These are phyloP conservation scores for Sigmodon hispidus DNA, from an alignment of 2,113 vertebrate species.

Conservation along the genomic window DNA sequence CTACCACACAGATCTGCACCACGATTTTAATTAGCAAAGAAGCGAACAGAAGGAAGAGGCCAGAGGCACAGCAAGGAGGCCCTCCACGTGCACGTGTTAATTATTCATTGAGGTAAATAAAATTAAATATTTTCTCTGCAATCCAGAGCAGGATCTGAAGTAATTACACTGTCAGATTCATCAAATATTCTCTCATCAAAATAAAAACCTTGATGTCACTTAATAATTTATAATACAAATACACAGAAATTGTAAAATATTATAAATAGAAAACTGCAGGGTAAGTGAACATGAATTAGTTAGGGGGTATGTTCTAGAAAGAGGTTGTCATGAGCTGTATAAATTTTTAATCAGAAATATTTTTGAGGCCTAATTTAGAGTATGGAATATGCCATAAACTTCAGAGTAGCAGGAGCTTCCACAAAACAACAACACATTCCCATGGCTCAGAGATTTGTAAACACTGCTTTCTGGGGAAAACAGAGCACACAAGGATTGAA, in stretches of 20 bases:
- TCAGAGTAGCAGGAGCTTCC: slow-evolving; percentile 77
- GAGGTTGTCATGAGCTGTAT: slow-evolving; percentile 88
- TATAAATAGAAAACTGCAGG: slow-evolving; percentile 90
- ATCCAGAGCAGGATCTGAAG: slow-evolving; percentile 90
- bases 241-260: slow-evolving; percentile 89
- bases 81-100: slow-evolving; percentile 85
- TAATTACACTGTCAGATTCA: slow-evolving; percentile 93
- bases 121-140: slow-evolving; percentile 91
- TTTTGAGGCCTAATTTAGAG: slow-evolving; percentile 87
- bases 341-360: slow-evolving; percentile 90
- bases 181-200: slow-evolving; percentile 92
- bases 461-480: slow-evolving; percentile 73
- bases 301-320: slow-evolving; percentile 88
- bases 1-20: slow-evolving; percentile 81
- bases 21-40: slow-evolving; percentile 90
- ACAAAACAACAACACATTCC: slow-evolving; percentile 57
- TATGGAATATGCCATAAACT: slow-evolving; percentile 83
- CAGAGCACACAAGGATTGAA: neutral
- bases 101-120: slow-evolving; percentile 92
- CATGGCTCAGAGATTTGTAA: slow-evolving; percentile 77
- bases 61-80: slow-evolving; percentile 82
- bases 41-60: slow-evolving; percentile 87
- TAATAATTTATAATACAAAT: slow-evolving; percentile 92
- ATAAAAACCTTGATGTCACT: slow-evolving; percentile 91
- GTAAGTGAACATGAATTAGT: slow-evolving; percentile 91